These are phyloP conservation scores for Psilopsiagon aurifrons DNA, from an alignment of 2,113 vertebrate genomes.

Conservation along the genomic window DNA sequence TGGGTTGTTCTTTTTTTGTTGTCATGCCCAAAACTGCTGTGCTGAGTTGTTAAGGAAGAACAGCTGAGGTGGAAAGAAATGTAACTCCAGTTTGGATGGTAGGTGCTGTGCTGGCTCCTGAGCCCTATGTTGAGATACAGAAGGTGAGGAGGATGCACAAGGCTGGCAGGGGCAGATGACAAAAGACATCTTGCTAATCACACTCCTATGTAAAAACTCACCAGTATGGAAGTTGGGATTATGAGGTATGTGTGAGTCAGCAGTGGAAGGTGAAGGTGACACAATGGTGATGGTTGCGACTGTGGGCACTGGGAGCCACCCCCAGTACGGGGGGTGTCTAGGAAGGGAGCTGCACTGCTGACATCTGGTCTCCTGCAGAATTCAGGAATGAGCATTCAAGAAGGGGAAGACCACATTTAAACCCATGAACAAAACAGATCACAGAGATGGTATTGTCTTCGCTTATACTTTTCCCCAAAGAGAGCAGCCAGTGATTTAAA, in stretches of 20 bases:
- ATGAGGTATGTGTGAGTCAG: background rate
- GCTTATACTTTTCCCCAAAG: background rate
- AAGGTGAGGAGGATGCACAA: too few relatives aligned
- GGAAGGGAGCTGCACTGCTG: background rate
- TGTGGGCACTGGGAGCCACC: background rate
- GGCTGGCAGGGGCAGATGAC: background rate
- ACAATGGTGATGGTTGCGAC: rapidly evolving
- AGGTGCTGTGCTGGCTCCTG: background rate
- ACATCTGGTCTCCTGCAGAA: rapidly evolving
- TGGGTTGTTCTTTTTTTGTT: background rate
- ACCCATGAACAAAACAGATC: background rate
- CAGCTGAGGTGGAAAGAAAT: background rate
- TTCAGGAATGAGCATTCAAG: background rate
- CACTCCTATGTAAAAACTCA: background rate
- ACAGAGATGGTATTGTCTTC: background rate
- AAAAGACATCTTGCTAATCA: background rate
- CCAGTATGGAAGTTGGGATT: background rate
- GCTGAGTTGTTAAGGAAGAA: background rate
- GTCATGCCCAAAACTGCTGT: background rate
- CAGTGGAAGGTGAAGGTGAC: rapidly evolving
- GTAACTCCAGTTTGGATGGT: background rate
- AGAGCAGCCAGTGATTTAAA: background rate
- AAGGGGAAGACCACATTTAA: background rate
- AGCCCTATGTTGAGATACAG: rapidly evolving
- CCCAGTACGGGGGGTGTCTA: rapidly evolving